Evolutionary conservation across 2,888 invertebrate genomes (phyloP), one percentile per base, ranked within the genome.

Genomic region (Rhagophthalmus giganteus): DNA sequence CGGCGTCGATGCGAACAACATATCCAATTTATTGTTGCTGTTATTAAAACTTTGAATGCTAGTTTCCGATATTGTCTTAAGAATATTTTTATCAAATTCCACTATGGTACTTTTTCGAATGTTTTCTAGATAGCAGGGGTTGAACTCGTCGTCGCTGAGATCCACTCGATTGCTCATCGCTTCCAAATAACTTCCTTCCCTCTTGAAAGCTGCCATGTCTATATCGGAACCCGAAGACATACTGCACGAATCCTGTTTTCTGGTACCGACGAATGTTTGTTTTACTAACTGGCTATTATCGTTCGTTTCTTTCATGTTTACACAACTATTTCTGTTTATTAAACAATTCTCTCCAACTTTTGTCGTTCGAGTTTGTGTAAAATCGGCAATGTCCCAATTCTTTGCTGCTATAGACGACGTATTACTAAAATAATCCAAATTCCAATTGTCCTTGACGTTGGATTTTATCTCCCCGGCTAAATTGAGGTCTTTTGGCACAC

Each of bases 401-500:
- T 76, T 74, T 10, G 67, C 71, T 1, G 77, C 76, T 10, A 76
- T 69, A 0, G 75, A 73, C 1, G 59, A 32, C 11, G 54, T 48
- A 3, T 53, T 54, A 3, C 41, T 52, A 9, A 56, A 57, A 53
- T 56, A 61, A 25, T 54, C 46, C 20, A 50, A 30, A 34, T 12
- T 61, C 59, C 57, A 59, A 30, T 51, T 48, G 40, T 64, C 61
- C 28, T 56, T 61, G 20, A 54, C 47, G 20, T 26, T 53, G 27
- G 54, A 49, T 32, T 53, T 57, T 31, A 62, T 62, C 38, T 70
- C 66, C 8, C 78, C 77, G 58, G 76, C 81, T 62, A 85, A 78
- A 76, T 86, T 83, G 55, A 86, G 77, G 67, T 85, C 82, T 65
- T 83, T 83, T 64, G 86, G 86, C 50, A 86, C 81, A 65, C 81